These are phyloP conservation scores for Clanis bilineata DNA, from an alignment of 2,888 invertebrate genomes.

Conservation along the genomic window DNA sequence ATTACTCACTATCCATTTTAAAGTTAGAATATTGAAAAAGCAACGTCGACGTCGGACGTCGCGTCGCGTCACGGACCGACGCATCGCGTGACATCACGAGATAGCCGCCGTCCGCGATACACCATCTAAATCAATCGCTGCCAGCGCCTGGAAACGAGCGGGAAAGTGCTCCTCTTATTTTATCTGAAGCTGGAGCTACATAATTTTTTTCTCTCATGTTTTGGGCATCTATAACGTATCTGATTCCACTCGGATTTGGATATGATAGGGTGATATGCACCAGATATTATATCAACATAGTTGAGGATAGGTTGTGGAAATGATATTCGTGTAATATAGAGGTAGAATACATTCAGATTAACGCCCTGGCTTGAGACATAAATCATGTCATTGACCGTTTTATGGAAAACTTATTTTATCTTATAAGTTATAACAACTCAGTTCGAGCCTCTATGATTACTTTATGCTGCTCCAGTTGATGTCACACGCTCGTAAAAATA, in stretches of 20 bases:
- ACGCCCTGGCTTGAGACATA: background rate
- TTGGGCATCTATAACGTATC: background rate
- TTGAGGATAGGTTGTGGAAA: too few relatives aligned
- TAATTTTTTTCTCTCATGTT: slow-evolving; percentile 1
- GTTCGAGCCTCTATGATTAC: background rate
- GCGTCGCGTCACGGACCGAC: background rate
- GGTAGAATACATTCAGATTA: too few relatives aligned
- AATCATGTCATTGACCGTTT: background rate
- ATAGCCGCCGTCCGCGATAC: background rate
- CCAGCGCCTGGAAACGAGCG: background rate
- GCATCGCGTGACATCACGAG: background rate
- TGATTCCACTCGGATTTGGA: background rate
- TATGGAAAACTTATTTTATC: background rate
- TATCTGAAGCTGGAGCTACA: background rate
- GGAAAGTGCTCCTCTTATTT: background rate
- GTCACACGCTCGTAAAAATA: background rate
- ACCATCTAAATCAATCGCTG: slow-evolving; percentile 8
- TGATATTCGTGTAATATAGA: too few relatives aligned
- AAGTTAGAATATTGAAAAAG: slow-evolving; percentile 9
- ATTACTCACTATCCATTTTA: background rate
- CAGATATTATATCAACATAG: too few relatives aligned
- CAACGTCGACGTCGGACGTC: background rate
- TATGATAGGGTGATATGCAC: too few relatives aligned
- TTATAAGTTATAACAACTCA: background rate
- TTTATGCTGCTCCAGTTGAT: background rate